Percentiles rank a stretch among this genome's conserved stretches.
Conservation (phyloP, 2,888 invertebrate species). For the Cheilosia impressa region DNA sequence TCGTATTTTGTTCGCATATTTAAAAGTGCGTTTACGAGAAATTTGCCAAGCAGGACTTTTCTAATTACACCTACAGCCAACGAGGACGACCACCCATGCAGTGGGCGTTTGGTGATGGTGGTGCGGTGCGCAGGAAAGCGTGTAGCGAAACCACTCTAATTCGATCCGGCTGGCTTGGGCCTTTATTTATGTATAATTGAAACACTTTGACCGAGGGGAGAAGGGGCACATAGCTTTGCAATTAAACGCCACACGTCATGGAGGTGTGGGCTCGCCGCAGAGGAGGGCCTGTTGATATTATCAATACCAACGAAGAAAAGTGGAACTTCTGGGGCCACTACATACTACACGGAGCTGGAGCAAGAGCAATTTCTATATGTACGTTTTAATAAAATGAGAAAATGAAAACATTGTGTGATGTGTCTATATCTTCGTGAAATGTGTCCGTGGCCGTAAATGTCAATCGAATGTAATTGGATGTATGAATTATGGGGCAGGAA, state of each 20-base stretch:
- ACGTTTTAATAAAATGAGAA: slow-evolving; percentile 70
- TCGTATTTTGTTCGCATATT: slow-evolving; percentile 58
- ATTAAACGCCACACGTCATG: slow-evolving; percentile 69
- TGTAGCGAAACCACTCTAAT: slow-evolving; percentile 33
- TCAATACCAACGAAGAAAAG: slow-evolving; percentile 6
- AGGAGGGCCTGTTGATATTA: slow-evolving; percentile 21
- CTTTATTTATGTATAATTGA: slow-evolving; percentile 65
- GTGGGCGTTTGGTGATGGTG: neutral
- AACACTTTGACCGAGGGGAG: slow-evolving; percentile 58
- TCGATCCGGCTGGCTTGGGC: slow-evolving; percentile 55
- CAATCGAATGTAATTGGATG: slow-evolving; percentile 75
- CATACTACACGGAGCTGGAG: slow-evolving; percentile 15
- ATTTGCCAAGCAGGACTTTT: slow-evolving; percentile 21
- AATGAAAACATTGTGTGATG: slow-evolving; percentile 68
- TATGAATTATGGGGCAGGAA: slow-evolving; percentile 70
- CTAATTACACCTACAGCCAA: slow-evolving; percentile 38
- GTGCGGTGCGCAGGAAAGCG: neutral
- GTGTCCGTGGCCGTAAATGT: slow-evolving; percentile 68
- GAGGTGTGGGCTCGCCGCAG: slow-evolving; percentile 13
- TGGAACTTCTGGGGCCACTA: slow-evolving; percentile 5
- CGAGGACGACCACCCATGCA: slow-evolving; percentile 20
- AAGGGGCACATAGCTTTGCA: slow-evolving; percentile 43
- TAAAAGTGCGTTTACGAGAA: slow-evolving; percentile 23
- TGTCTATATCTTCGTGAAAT: slow-evolving; percentile 57
- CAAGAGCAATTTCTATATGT: slow-evolving; percentile 51